These are phyloP conservation scores for Desmophyllum pertusum DNA, from an alignment of 92 coral and sea anemone genomes.

Conservation along the genomic window DNA sequence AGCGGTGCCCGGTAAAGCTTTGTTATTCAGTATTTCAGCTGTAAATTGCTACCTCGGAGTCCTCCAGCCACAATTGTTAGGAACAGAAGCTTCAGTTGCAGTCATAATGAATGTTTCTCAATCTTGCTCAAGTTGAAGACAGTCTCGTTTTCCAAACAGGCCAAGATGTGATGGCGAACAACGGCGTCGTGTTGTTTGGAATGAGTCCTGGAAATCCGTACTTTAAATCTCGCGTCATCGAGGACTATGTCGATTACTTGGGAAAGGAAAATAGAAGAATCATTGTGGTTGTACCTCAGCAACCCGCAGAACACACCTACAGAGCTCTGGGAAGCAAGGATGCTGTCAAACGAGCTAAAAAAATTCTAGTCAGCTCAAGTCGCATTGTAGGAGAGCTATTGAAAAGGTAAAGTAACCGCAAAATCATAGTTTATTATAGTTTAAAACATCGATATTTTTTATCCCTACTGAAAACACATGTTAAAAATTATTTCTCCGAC, in stretches of 20 bases:
- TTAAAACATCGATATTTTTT: no score
- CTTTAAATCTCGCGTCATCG: conserved; percentile 66
- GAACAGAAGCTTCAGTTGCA: background rate
- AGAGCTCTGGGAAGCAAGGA: conserved; percentile 75
- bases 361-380: conserved; percentile 56
- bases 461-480: no score
- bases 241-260: conserved; percentile 66
- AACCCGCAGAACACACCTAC: conserved; percentile 84
- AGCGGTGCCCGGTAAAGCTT: background rate
- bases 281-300: conserved; percentile 72
- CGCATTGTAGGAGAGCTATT: conserved; percentile 70
- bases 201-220: conserved; percentile 85
- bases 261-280: conserved; percentile 59
- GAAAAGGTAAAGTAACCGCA: conserved; percentile 71
- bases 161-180: conserved; percentile 50
- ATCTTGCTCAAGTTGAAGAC: conserved; percentile 36
- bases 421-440: background rate
- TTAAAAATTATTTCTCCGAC: no score
- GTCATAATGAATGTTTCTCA: conserved; percentile 47
- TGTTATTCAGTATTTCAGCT: no score
- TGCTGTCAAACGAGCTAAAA: conserved; percentile 74
- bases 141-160: conserved; percentile 63
- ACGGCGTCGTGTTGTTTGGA: conserved; percentile 75
- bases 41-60: background rate
- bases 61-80: background rate